phyloP scores from a whole-genome alignment of 2,888 invertebrate species.

The Palloptera scutellata region DNA sequence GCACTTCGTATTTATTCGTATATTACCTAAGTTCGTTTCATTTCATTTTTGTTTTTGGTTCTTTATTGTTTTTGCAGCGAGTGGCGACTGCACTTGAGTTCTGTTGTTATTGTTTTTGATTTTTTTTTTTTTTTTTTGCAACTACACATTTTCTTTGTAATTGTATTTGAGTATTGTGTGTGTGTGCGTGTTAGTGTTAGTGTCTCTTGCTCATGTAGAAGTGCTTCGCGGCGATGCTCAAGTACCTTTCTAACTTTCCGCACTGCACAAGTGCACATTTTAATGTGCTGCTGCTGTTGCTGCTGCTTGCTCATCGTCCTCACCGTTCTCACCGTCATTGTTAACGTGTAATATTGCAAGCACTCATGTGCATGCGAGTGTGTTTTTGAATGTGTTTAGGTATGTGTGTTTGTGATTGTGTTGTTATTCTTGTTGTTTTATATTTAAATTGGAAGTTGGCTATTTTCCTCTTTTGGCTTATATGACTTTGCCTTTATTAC shows the following conservation, averaged over 20 bases:
- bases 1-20: conserved; percentile 29
- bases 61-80: conserved; percentile 34
- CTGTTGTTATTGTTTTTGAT: conserved; percentile 22
- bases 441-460: conserved; percentile 29
- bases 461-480: conserved; percentile 6
- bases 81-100: conserved; percentile 38
- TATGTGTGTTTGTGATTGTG: conserved; percentile 12
- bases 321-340: conserved; percentile 18
- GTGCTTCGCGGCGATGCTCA: conserved; percentile 28
- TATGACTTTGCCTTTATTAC: conserved; percentile 1
- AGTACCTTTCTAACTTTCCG: conserved; percentile 21
- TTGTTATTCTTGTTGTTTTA: conserved; percentile 10
- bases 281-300: conserved; percentile 40
- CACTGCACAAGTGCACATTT: conserved; percentile 42
- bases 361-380: conserved; percentile 6
- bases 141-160: conserved; percentile 29
- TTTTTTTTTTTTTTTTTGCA: neutral
- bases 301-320: conserved; percentile 23
- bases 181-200: neutral
- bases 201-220: conserved; percentile 7
- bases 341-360: conserved; percentile 28
- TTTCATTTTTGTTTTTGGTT: conserved; percentile 17
- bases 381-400: conserved; percentile 1
- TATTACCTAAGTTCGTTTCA: conserved; percentile 34
- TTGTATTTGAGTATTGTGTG: conserved; percentile 30